Evolutionary conservation across 2,113 vertebrate genomes (phyloP).

Genomic region (Ploceus nigricollis): DNA sequence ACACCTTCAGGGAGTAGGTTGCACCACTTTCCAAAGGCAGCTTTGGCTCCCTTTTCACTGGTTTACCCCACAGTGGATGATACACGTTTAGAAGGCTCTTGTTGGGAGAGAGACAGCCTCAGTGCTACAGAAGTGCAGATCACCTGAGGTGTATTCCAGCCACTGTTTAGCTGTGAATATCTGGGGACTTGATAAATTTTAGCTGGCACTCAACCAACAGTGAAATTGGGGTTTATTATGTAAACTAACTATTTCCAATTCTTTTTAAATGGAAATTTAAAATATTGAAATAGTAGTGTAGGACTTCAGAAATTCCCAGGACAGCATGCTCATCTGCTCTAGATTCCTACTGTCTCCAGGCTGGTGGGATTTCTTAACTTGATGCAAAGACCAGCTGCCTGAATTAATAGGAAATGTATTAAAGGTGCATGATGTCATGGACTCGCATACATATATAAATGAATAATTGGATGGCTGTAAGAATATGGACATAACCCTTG

Average conservation of each 20-base stretch:
- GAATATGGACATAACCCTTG: neutral
- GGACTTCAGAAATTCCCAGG: neutral
- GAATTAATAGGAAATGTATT: conserved; percentile 4
- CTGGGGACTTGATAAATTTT: neutral
- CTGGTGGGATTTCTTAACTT: conserved; percentile 18
- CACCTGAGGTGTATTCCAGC: neutral
- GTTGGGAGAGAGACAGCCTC: neutral
- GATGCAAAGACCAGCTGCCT: conserved; percentile 32
- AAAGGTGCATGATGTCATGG: neutral
- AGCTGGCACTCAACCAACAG: neutral
- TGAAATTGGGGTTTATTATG: neutral
- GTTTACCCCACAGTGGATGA: neutral
- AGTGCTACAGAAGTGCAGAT: neutral
- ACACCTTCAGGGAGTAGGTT: neutral
- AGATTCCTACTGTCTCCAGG: neutral
- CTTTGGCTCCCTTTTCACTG: neutral
- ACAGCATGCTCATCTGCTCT: neutral
- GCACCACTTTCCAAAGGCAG: neutral
- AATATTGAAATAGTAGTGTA: neutral
- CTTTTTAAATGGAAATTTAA: neutral
- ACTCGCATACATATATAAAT: neutral
- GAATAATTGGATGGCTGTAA: neutral
- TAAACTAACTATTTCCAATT: neutral
- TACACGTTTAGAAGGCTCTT: neutral
- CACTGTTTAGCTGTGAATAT: neutral